Evolutionary conservation across 2,797 vertebrate genomes (phyloP).

Genomic region (Pterois miles): DNA sequence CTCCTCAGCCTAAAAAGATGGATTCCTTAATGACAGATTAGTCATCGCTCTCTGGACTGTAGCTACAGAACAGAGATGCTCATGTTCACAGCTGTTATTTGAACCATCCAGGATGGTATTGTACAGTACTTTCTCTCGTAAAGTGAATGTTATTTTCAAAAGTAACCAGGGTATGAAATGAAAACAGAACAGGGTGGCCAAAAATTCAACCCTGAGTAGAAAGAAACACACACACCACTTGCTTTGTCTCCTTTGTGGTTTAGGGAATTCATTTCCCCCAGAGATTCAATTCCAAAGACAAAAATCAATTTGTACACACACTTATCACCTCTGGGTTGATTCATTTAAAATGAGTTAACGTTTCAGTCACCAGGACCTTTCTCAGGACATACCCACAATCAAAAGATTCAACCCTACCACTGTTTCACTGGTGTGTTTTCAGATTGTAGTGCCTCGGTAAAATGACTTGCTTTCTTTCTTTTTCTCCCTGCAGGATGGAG

Average conservation of each 20-base stretch:
- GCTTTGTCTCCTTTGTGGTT: background rate
- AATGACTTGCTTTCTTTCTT: slow-evolving; percentile 60
- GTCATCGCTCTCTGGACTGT: background rate
- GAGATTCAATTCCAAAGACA: background rate
- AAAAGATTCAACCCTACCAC: background rate
- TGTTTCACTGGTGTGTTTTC: slow-evolving; percentile 37
- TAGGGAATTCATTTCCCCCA: background rate
- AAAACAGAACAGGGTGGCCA: slow-evolving; percentile 5
- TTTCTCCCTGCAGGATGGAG: slow-evolving; percentile 70
- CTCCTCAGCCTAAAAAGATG: background rate
- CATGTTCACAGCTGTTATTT: slow-evolving; percentile 2
- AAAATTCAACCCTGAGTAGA: background rate
- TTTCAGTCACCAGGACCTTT: no score
- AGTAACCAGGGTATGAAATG: slow-evolving; percentile 15
- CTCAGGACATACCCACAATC: no score
- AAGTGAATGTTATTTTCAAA: slow-evolving; percentile 2
- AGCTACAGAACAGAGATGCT: background rate
- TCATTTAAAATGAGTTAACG: no score
- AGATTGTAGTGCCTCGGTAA: slow-evolving; percentile 40
- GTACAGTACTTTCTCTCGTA: background rate
- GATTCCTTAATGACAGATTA: slow-evolving; percentile 13
- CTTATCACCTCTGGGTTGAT: no score
- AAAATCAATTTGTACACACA: background rate
- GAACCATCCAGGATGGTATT: background rate
- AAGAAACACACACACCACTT: background rate